Conservation (phyloP, 2,888 invertebrate species). For the Nipponacmea schrenckii region DNA sequence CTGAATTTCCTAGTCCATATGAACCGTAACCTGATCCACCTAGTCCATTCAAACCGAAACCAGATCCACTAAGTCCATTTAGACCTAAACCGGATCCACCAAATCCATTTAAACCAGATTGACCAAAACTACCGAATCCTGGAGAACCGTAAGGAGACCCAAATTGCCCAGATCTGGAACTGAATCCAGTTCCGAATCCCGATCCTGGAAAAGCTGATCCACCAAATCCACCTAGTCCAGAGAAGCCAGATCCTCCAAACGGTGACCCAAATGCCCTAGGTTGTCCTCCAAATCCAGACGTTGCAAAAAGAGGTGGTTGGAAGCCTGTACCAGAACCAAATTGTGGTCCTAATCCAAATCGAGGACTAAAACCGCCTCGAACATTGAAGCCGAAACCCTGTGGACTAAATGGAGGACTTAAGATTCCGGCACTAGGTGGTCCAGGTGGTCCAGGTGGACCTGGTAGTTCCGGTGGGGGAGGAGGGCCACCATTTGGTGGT, state of each 20-base stretch:
- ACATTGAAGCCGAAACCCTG: not conserved
- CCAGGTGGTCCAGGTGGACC: not conserved
- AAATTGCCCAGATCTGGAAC: too few relatives aligned
- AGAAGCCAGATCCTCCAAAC: not conserved
- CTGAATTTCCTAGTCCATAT: not conserved
- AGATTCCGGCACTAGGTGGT: not conserved
- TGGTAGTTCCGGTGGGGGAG: too few relatives aligned
- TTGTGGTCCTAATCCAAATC: not conserved
- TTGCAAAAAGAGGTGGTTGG: not conserved
- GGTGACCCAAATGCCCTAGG: not conserved
- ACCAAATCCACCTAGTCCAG: not conserved
- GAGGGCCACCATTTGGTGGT: too few relatives aligned
- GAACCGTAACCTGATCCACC: not conserved
- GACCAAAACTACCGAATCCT: not conserved
- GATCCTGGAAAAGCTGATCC: not conserved
- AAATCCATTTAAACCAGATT: not conserved
- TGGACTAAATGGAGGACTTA: not conserved
- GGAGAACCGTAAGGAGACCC: not conserved
- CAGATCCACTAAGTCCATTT: not conserved
- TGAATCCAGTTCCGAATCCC: not conserved
- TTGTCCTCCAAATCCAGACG: too few relatives aligned
- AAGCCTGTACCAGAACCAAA: not conserved
- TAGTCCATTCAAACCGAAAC: not conserved
- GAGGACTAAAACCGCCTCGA: not conserved
- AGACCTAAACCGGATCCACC: not conserved